These are phyloP conservation scores for Ficedula albicollis DNA, from an alignment of 2,797 vertebrate genomes.

Conservation along the genomic window DNA sequence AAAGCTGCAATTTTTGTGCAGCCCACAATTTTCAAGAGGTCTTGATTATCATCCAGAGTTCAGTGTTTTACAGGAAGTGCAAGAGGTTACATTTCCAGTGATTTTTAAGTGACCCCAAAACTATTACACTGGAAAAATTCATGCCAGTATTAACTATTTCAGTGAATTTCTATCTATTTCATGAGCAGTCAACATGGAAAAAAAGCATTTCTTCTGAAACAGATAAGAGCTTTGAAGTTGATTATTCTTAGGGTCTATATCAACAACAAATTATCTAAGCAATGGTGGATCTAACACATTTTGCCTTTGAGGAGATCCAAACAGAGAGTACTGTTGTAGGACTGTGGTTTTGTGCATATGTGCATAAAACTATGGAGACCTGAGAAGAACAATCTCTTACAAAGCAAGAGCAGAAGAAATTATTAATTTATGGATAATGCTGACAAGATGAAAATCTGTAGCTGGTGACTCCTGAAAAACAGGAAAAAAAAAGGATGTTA, in stretches of 20 bases:
- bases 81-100: constrained; percentile 62
- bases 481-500: not conserved
- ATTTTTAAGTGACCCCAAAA: constrained; percentile 67
- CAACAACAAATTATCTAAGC: not conserved
- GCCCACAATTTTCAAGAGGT: constrained; percentile 57
- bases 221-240: not conserved
- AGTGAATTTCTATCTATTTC: constrained; percentile 35
- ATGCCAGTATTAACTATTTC: constrained; percentile 64
- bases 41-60: constrained; percentile 56
- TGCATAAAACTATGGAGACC: not conserved
- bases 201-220: not conserved
- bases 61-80: constrained; percentile 62
- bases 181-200: not conserved
- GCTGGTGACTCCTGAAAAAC: not conserved
- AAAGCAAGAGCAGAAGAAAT: not conserved
- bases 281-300: not conserved
- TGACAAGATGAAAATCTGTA: not conserved
- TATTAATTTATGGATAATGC: not conserved
- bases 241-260: not conserved
- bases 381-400: not conserved
- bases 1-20: constrained; percentile 58
- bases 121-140: constrained; percentile 50
- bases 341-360: not conserved
- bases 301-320: not conserved
- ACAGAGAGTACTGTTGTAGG: not conserved